phyloP scores from a whole-genome alignment of 2,888 invertebrate species.

The Platerodrilus igneus region DNA sequence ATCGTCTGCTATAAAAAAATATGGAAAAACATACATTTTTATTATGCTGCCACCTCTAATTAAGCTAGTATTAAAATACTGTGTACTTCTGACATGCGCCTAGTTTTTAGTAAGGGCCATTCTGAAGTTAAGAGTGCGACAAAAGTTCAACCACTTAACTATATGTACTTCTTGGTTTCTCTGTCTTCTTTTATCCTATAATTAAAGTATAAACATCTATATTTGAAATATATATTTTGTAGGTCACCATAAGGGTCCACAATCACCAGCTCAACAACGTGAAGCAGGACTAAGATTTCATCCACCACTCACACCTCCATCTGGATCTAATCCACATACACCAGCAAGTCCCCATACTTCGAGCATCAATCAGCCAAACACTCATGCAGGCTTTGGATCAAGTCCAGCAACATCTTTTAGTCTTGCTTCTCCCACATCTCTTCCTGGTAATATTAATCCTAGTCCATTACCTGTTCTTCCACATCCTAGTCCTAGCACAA shows the following conservation, averaged over 20 bases:
- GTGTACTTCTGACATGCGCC: too few species aligned
- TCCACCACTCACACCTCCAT: slow-evolving; percentile 78
- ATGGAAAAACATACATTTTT: too few species aligned
- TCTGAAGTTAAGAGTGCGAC: too few species aligned
- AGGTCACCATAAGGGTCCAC: slow-evolving; percentile 58
- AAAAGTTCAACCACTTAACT: too few species aligned
- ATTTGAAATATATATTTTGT: slow-evolving; percentile 36
- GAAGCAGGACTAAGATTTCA: slow-evolving; percentile 73
- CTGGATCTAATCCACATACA: slow-evolving; percentile 76
- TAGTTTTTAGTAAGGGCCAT: too few species aligned
- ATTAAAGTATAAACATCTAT: background rate
- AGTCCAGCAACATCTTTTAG: slow-evolving; percentile 62
- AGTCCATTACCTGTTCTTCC: slow-evolving; percentile 54
- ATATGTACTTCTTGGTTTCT: too few species aligned
- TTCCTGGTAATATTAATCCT: slow-evolving; percentile 54
- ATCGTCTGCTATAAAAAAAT: too few species aligned
- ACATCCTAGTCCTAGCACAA: slow-evolving; percentile 58
- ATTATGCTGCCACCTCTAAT: too few species aligned
- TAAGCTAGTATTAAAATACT: too few species aligned
- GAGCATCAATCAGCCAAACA: slow-evolving; percentile 49
- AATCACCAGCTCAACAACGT: slow-evolving; percentile 59
- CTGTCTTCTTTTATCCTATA: too few species aligned
- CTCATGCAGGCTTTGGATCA: slow-evolving; percentile 60
- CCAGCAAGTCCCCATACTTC: slow-evolving; percentile 74
- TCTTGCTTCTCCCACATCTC: slow-evolving; percentile 61